These are phyloP conservation scores for Todiramphus saurophagus DNA, from an alignment of 2,113 vertebrate species.

Conservation along the genomic window DNA sequence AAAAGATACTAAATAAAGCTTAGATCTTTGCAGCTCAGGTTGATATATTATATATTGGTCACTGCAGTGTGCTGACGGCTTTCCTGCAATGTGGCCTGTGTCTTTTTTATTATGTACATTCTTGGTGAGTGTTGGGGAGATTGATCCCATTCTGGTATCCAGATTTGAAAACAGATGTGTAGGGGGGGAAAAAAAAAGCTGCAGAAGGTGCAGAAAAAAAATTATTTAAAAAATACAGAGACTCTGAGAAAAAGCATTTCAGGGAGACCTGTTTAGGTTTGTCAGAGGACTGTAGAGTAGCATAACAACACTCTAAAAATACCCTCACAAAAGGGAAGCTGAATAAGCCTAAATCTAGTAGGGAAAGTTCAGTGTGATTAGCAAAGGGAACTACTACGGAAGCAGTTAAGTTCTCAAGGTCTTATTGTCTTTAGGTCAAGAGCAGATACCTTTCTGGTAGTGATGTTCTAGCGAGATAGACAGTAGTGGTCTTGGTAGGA, in stretches of 20 bases:
- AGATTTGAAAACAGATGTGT: constrained; percentile 59
- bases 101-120: constrained; percentile 64
- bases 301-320: background rate
- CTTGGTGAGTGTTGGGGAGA: constrained; percentile 63
- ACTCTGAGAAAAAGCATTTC: background rate
- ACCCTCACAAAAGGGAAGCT: background rate
- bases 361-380: background rate
- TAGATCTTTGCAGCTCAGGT: background rate
- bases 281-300: background rate
- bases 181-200: background rate
- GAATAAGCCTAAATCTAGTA: background rate
- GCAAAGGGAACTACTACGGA: background rate
- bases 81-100: constrained; percentile 58
- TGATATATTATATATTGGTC: background rate
- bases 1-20: background rate
- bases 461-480: background rate
- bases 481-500: background rate
- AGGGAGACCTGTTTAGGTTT: background rate
- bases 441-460: background rate
- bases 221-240: background rate
- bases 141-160: constrained; percentile 59
- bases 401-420: background rate
- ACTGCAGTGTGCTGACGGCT: constrained; percentile 43
- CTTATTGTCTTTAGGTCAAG: background rate
- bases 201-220: background rate